Evolutionary conservation across 2,888 invertebrate genomes (phyloP).

Genomic region (Baccha elongata): DNA sequence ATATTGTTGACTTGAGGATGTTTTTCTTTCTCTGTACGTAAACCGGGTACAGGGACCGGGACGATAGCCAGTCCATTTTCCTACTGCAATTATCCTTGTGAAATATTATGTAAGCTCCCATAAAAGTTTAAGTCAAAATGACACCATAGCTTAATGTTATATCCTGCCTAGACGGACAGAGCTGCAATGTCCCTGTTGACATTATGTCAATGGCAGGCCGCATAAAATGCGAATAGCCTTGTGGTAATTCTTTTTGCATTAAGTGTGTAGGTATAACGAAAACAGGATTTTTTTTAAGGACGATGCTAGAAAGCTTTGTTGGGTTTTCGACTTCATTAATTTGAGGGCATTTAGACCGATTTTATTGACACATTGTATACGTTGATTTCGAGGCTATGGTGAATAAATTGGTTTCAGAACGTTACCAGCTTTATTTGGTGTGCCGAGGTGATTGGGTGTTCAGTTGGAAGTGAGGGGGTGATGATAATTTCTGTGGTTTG

Average conservation of each 20-base stretch:
- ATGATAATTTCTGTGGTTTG: constrained; percentile 49
- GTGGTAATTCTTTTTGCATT: constrained; percentile 51
- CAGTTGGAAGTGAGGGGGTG: constrained; percentile 5
- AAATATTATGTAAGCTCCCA: constrained; percentile 58
- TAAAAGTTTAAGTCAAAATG: constrained; percentile 65
- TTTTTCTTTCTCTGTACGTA: not conserved
- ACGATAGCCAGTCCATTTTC: constrained; percentile 37
- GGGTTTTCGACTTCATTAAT: constrained; percentile 69
- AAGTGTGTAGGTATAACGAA: constrained; percentile 12
- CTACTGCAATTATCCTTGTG: constrained; percentile 62
- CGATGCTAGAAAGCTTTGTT: constrained; percentile 42
- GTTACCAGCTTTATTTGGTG: constrained; percentile 13
- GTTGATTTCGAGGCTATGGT: constrained; percentile 61
- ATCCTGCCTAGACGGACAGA: constrained; percentile 33
- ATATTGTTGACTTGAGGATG: constrained; percentile 63
- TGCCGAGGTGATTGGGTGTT: constrained; percentile 13
- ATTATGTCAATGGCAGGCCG: constrained; percentile 61
- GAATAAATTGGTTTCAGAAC: constrained; percentile 58
- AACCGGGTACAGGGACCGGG: constrained; percentile 6
- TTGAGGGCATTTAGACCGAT: constrained; percentile 58
- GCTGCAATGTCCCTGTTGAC: constrained; percentile 61
- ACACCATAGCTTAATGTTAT: constrained; percentile 36
- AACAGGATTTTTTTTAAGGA: constrained; percentile 15
- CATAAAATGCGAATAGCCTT: constrained; percentile 53
- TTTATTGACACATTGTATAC: constrained; percentile 63